Evolutionary conservation across 2,888 invertebrate genomes (phyloP).

Genomic region (Sipha maydis): DNA sequence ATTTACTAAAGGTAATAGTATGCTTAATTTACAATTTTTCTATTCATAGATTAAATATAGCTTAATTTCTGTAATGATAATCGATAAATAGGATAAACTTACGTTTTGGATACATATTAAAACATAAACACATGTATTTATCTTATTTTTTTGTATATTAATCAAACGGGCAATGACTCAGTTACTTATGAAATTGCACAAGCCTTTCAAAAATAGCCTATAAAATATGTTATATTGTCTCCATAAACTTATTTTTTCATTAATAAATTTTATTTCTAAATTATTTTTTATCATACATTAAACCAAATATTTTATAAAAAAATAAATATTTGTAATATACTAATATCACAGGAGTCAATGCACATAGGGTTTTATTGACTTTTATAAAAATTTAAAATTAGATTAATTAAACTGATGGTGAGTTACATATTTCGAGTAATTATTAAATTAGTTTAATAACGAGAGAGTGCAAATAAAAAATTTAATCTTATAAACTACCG

Average conservation of each 20-base stretch:
- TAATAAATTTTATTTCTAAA: neutral
- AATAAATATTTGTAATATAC: neutral
- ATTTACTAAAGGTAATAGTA: neutral
- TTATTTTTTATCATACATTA: neutral
- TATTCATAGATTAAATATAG: too few relatives aligned
- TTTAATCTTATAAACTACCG: too few relatives aligned
- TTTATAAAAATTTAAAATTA: neutral
- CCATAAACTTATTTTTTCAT: neutral
- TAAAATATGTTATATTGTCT: neutral
- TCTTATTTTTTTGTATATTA: neutral
- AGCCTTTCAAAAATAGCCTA: neutral
- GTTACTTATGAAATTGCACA: neutral
- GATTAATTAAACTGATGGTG: neutral
- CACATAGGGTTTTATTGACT: slow-evolving; percentile 1
- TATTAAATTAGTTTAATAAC: too few relatives aligned
- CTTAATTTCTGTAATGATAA: neutral
- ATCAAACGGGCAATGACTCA: neutral
- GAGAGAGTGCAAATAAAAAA: too few relatives aligned
- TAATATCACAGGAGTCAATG: slow-evolving; percentile 40
- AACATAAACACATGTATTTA: neutral
- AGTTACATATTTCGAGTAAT: too few relatives aligned
- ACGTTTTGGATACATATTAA: neutral
- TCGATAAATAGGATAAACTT: neutral
- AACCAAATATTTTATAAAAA: slow-evolving; percentile 24
- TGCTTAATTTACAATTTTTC: neutral